A percentile compares a stretch with the other conserved stretches of the same genome.
Conservation (phyloP, 2,113 vertebrate genomes). For the Panthera uncia region DNA sequence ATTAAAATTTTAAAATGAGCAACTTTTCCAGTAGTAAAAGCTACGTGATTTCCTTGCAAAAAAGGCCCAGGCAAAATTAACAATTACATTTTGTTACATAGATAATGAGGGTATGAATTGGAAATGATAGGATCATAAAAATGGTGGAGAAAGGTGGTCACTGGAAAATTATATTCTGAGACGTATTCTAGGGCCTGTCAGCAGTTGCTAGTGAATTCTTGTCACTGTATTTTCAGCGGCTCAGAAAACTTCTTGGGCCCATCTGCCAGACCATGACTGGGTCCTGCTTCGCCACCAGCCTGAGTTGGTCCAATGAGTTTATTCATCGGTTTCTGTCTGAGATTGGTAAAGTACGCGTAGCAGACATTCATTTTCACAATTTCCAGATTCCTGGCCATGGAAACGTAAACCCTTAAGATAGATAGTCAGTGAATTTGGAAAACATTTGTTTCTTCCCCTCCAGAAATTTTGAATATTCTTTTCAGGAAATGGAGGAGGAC, state of each 20-base stretch:
- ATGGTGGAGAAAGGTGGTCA: not conserved
- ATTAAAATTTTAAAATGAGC: not conserved
- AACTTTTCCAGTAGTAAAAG: not conserved
- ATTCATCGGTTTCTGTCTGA: not conserved
- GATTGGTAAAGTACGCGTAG: not conserved
- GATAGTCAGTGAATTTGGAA: not conserved
- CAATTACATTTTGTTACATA: not conserved
- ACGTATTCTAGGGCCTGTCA: not conserved
- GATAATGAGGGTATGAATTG: not conserved
- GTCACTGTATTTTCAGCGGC: not conserved
- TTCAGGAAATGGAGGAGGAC: not conserved
- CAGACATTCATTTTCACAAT: not conserved
- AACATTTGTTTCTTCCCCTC: not conserved
- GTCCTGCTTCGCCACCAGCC: too few species aligned
- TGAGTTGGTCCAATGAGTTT: too few species aligned
- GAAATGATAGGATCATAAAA: conserved; percentile 6
- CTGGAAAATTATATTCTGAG: not conserved
- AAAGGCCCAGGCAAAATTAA: not conserved
- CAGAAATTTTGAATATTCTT: not conserved
- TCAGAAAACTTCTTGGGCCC: not conserved
- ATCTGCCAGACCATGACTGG: not conserved
- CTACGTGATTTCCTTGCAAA: not conserved
- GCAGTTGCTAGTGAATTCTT: not conserved
- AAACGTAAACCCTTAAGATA: not conserved
- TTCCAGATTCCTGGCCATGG: not conserved